Evolutionary conservation across 2,888 invertebrate species (phyloP).

Genomic region (Belgica antarctica): DNA sequence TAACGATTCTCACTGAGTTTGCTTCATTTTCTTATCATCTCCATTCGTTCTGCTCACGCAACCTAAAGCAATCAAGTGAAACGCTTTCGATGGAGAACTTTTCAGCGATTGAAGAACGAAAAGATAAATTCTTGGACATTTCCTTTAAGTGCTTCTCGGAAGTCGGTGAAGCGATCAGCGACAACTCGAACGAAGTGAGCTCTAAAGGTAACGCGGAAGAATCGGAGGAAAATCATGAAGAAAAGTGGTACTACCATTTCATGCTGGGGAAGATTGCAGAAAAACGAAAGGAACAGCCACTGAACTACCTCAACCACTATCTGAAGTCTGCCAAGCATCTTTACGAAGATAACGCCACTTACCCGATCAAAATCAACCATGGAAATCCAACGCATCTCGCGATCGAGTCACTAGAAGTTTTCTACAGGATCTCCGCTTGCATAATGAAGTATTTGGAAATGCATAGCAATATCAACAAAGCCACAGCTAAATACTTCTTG

Average conservation of each 20-base stretch:
- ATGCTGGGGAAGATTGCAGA: slow-evolving; percentile 95
- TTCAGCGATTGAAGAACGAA: slow-evolving; percentile 70
- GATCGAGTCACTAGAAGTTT: slow-evolving; percentile 84
- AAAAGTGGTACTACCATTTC: slow-evolving; percentile 89
- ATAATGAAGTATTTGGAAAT: slow-evolving; percentile 81
- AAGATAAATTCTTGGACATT: slow-evolving; percentile 74
- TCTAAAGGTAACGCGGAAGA: slow-evolving; percentile 18
- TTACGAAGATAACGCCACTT: slow-evolving; percentile 75
- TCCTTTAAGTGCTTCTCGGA: slow-evolving; percentile 76
- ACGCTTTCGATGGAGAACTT: slow-evolving; percentile 72
- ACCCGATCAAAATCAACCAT: slow-evolving; percentile 83
- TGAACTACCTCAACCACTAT: slow-evolving; percentile 75
- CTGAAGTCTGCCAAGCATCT: slow-evolving; percentile 73
- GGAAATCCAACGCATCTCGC: slow-evolving; percentile 77
- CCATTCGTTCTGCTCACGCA: slow-evolving; percentile 84
- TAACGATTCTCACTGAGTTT: slow-evolving; percentile 74
- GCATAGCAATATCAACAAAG: slow-evolving; percentile 64
- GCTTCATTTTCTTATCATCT: slow-evolving; percentile 87
- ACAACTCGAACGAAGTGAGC: not conserved
- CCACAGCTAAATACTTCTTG: slow-evolving; percentile 62
- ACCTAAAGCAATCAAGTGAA: slow-evolving; percentile 77
- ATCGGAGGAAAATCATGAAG: slow-evolving; percentile 64
- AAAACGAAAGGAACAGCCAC: slow-evolving; percentile 74
- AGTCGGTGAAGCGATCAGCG: slow-evolving; percentile 51
- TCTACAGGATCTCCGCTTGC: slow-evolving; percentile 82